A percentile compares a stretch with the other conserved stretches of the same genome.
Conservation (phyloP, 1,140 invertebrate genomes). For the Condylostylus longicornis region DNA sequence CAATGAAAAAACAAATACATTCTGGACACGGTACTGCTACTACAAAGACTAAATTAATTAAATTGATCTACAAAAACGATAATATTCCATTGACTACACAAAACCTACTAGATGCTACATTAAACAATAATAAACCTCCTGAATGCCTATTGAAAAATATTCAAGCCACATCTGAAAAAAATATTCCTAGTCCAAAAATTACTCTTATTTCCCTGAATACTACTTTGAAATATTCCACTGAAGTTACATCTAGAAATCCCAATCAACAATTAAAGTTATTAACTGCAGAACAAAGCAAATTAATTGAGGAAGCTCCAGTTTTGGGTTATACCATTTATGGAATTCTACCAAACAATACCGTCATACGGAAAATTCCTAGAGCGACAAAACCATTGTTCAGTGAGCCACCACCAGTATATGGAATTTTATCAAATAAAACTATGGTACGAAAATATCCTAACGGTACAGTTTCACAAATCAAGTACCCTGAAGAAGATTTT, state of each 20-base stretch:
- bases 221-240: constrained; percentile 3
- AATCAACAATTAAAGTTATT: constrained; percentile 2
- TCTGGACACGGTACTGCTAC: not conserved
- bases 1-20: not conserved
- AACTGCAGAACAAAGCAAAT: constrained; percentile 2
- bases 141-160: too few species aligned
- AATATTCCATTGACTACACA: too few species aligned
- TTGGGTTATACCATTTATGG: constrained; percentile 54
- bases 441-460: constrained; percentile 56
- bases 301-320: constrained; percentile 34
- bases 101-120: too few species aligned
- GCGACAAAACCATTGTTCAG: constrained; percentile 46
- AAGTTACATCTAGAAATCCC: constrained; percentile 4
- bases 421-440: constrained; percentile 54
- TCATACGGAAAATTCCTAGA: constrained; percentile 53
- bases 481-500: constrained; percentile 6
- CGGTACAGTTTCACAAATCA: constrained; percentile 53
- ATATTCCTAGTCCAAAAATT: constrained; percentile 1
- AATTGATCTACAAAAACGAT: not conserved
- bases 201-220: constrained; percentile 6
- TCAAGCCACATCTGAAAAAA: not conserved
- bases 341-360: constrained; percentile 56
- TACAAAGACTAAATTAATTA: not conserved
- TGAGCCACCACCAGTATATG: constrained; percentile 54
- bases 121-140: too few species aligned